Evolutionary conservation across 2,113 vertebrate species (phyloP), one percentile per base, ranked within the genome.

Genomic region (Larimichthys polyactis): DNA sequence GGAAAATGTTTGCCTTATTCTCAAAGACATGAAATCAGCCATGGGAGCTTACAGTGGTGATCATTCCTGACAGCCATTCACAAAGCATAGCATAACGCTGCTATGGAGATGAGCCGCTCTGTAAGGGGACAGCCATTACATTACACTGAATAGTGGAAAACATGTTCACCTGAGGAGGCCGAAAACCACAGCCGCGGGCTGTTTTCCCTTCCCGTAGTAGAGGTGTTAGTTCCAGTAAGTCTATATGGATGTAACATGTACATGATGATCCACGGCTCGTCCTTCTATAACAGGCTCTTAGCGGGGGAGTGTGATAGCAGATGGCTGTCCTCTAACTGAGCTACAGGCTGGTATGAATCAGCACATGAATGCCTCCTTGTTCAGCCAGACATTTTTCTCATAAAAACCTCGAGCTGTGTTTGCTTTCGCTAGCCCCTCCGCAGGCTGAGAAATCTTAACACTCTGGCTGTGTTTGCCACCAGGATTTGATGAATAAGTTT

Each of bases 361-460:
- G 71, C 29, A 79, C 82, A 95, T 94, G 93, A 96, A 94, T 94
- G 89, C 88, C 82, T 90, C 92, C 90, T 95, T 96, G 94, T 96
- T 94, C 93, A 79, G 64, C 32, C 48, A 64, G 70, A 91, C 84
- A 63, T 91, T 92, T 93, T 94, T 90, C 87, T 90, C 88, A 82
- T 88, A 88, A 88, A 93, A 93, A 91, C 71, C 76, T 70, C 11
- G 60, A 83, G 77, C 75, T 81, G 78, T 93, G 91, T 94, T 95
- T 93, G 88, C 91, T 90, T 92, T 91, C 20, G 44, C 83, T 43
- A 19, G 40, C 82, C 71, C 81, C 87, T 81, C 76, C 11, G 32
- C 81, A 32, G 77, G 75, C 77, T 75, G 32, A 88, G 86, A 85
- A 84, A 67, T 84, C 75, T 70, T 46, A 81, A 77, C 78, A 74